phyloP scores from a whole-genome alignment of 2,113 vertebrate genomes.

The Laticauda colubrina region DNA sequence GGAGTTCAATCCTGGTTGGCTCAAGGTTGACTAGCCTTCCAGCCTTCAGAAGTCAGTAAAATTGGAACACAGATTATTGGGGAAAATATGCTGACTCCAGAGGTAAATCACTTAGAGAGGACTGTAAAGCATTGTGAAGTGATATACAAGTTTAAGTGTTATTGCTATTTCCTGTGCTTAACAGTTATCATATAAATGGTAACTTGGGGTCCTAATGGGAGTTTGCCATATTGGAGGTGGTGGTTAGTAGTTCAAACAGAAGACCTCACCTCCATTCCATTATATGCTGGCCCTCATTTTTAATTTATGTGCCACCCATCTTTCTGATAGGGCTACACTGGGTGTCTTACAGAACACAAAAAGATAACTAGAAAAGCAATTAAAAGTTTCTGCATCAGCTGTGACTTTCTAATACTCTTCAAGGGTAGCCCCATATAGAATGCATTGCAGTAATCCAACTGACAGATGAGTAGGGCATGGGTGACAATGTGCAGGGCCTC shows the following conservation, averaged over 20 bases:
- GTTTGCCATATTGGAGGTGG: background rate
- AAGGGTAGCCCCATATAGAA: background rate
- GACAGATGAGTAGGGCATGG: background rate
- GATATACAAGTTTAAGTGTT: background rate
- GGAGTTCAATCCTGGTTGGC: background rate
- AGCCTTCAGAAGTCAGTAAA: background rate
- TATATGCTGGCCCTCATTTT: background rate
- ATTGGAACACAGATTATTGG: background rate
- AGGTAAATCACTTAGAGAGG: background rate
- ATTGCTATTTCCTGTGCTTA: background rate
- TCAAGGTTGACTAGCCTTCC: background rate
- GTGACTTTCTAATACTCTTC: background rate
- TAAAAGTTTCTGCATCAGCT: background rate
- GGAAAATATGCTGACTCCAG: background rate
- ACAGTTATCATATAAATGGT: background rate
- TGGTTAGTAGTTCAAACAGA: background rate
- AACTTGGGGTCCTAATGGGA: background rate
- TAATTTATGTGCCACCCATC: background rate
- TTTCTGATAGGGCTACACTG: background rate
- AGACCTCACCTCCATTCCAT: background rate
- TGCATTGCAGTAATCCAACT: background rate
- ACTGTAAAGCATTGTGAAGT: background rate
- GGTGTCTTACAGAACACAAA: background rate
- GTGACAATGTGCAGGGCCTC: background rate
- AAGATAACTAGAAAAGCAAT: background rate